Evolutionary conservation across 2,888 invertebrate genomes (phyloP).

Genomic region (Aleiodes testaceus): DNA sequence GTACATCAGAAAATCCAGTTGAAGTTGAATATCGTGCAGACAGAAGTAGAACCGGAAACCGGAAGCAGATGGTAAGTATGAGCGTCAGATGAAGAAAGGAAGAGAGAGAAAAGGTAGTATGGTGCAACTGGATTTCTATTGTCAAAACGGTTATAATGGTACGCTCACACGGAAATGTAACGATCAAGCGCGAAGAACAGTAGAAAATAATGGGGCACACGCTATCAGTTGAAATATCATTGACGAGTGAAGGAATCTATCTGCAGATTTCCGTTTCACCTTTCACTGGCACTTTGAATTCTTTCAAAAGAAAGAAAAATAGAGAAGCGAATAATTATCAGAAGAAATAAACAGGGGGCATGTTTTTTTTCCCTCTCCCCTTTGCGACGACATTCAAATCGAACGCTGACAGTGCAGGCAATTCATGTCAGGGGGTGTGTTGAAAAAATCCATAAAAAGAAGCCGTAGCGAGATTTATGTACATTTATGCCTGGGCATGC

Average conservation of each 20-base stretch:
- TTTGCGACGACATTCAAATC: neutral
- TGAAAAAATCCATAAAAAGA: neutral
- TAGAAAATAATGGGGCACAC: slow-evolving; percentile 59
- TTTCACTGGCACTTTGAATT: neutral
- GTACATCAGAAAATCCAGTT: slow-evolving; percentile 27
- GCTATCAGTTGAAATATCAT: slow-evolving; percentile 46
- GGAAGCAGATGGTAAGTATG: slow-evolving; percentile 34
- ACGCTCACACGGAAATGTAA: slow-evolving; percentile 58
- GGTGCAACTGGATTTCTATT: slow-evolving; percentile 57
- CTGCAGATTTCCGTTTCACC: slow-evolving; percentile 40
- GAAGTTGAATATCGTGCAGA: slow-evolving; percentile 38
- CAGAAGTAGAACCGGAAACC: slow-evolving; percentile 34
- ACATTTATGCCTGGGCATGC: neutral
- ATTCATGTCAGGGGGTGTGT: slow-evolving; percentile 6
- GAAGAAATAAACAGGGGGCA: neutral
- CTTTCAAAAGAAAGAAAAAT: neutral
- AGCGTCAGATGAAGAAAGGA: slow-evolving; percentile 38
- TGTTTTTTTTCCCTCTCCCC: neutral
- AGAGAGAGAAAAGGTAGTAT: slow-evolving; percentile 34
- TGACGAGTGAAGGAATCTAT: slow-evolving; percentile 44
- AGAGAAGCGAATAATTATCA: neutral
- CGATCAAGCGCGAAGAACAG: slow-evolving; percentile 48
- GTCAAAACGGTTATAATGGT: slow-evolving; percentile 60
- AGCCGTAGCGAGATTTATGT: slow-evolving; percentile 21
- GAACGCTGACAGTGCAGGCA: slow-evolving; percentile 8